Base-by-base conservation (phyloP, 2,888 invertebrate genomes). In the Tetheella fluctuosa region DNA sequence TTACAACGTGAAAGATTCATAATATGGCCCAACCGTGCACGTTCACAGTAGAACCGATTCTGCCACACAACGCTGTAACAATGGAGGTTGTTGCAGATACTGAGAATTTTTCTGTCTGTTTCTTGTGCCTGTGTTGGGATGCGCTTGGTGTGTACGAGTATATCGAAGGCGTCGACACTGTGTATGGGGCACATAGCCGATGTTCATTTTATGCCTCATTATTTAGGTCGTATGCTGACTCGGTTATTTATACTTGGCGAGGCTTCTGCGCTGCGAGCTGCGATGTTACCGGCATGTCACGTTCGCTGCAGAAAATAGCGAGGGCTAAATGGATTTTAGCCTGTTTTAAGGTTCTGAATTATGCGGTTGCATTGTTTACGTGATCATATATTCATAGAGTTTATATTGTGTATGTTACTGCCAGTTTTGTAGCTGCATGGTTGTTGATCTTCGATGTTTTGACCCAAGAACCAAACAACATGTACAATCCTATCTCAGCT, bases 1-100 rank as follows among this genome's bases (percentile, higher is more conserved):
- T 69, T 68, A 74, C 69, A 72, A 83, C 80, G 85, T 88, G 84
- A 85, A 88, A 87, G 85, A 89, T 89, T 88, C 87, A 89, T 88
- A 87, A 85, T 77, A 81, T 68, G 68, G 62, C 71, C 70, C 67
- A 66, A 68, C 64, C 66, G 72, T 78, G 74, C 59, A 63, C 65
- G 80, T 79, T 69, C 79, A 72, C 64, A 79, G 59, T 73, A 73
- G 58, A 64, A 65, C 59, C 60, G 61, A 58, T 62, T 64, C 54
- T 60, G 61, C 59, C 64, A 70, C 37, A 70, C 37, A 20, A 42
- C 53, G 42, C 57, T 65, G 37, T 57, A 63, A 70, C 65, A 62
- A 65, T 71, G 55, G 57, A 57, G 23, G 23, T 28, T 57, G 25
- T 42, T 42, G 53, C 17, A 39, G 57, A 42, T 25, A 25, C 23